A percentile compares a stretch with the other conserved stretches of the same genome.
Conservation (phyloP, 2,888 invertebrate species). For the Iselma pallidipennis region DNA sequence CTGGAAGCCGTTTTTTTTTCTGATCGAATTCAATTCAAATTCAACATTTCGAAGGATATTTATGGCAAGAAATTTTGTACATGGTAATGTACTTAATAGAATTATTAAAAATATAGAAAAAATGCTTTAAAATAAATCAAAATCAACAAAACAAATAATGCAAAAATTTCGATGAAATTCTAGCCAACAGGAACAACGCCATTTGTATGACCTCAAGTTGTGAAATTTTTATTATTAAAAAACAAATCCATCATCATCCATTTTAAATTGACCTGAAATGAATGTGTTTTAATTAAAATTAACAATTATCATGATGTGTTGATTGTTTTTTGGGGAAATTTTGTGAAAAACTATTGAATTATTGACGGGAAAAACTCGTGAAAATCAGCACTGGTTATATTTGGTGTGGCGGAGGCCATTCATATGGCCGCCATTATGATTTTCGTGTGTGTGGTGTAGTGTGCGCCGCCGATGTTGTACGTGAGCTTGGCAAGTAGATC, state of each 20-base stretch:
- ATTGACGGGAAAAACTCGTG: neutral
- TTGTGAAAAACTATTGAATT: neutral
- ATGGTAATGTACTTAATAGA: neutral
- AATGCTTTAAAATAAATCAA: neutral
- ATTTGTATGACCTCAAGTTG: neutral
- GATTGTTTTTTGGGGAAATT: neutral
- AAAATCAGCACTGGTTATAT: slow-evolving; percentile 1
- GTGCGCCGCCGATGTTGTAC: slow-evolving; percentile 43
- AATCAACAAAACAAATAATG: too few species aligned
- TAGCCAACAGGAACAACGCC: neutral
- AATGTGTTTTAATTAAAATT: neutral
- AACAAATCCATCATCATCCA: neutral
- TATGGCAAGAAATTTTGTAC: neutral
- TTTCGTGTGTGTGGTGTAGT: slow-evolving; percentile 33
- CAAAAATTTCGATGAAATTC: too few species aligned
- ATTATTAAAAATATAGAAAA: neutral
- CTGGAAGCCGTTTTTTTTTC: neutral
- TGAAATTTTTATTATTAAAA: neutral
- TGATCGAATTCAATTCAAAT: too few species aligned
- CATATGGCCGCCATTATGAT: slow-evolving; percentile 54
- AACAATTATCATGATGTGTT: neutral
- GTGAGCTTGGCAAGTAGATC: slow-evolving; percentile 54
- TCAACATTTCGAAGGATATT: too few species aligned
- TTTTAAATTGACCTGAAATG: neutral
- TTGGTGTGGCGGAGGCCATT: neutral